A percentile compares a stretch with the other conserved stretches of the same genome.
phyloP scores from a whole-genome alignment of 2,797 vertebrate species.

The Urosaurus nigricauda region DNA sequence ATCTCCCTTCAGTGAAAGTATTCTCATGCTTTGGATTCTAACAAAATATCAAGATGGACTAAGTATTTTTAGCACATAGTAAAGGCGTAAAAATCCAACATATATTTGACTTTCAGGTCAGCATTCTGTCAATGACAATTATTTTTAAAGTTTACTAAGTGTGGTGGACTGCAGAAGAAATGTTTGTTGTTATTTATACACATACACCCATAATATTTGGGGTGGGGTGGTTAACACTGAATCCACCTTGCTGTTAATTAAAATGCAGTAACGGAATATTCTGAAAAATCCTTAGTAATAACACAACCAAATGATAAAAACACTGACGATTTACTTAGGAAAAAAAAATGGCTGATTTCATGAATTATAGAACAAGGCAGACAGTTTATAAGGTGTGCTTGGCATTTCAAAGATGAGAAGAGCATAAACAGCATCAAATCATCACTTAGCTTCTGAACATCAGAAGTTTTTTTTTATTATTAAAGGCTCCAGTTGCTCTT shows the following conservation, averaged over 20 bases:
- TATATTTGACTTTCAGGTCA: background rate
- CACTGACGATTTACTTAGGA: background rate
- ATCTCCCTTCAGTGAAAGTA: too few relatives aligned
- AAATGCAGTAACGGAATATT: background rate
- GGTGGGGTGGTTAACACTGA: background rate
- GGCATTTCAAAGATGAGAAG: slow-evolving; percentile 3
- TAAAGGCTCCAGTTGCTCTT: slow-evolving; percentile 47
- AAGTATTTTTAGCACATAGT: background rate
- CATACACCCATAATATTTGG: background rate
- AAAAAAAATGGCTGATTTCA: background rate
- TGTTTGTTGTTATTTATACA: background rate
- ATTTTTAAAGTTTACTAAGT: background rate
- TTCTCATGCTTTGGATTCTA: background rate
- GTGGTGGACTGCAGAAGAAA: background rate
- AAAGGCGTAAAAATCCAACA: background rate
- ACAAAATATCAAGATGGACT: background rate
- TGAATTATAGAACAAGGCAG: background rate
- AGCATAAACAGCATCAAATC: background rate
- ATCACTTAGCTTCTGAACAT: slow-evolving; percentile 26
- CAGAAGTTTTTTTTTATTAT: background rate
- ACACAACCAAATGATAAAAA: background rate
- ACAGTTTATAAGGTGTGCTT: background rate
- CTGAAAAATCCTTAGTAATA: background rate
- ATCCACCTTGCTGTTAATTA: background rate
- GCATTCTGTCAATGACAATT: background rate